These are phyloP conservation scores for Glyphotaelius pellucidus DNA, from an alignment of 2,888 invertebrate genomes.

Conservation along the genomic window DNA sequence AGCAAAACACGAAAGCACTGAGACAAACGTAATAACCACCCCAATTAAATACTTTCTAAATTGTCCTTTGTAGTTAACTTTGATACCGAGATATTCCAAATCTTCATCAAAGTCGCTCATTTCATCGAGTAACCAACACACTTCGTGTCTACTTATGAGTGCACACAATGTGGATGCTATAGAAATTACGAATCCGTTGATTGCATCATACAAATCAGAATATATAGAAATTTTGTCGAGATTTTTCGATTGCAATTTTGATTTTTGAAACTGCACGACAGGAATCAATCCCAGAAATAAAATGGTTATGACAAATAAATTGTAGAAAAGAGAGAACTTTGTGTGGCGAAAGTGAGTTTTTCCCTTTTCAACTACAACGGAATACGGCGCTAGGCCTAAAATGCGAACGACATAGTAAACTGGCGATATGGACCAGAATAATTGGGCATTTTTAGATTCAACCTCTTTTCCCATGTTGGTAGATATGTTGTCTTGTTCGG, in stretches of 20 bases:
- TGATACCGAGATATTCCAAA: constrained; percentile 45
- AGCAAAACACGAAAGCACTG: not conserved
- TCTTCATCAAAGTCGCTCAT: constrained; percentile 55
- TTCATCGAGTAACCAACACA: constrained; percentile 43
- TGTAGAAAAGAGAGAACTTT: constrained; percentile 26
- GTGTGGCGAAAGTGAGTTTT: constrained; percentile 19
- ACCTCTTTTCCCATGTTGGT: not conserved
- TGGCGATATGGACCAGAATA: constrained; percentile 15
- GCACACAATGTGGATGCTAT: not conserved
- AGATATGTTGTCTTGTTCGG: not conserved
- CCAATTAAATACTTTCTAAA: not conserved
- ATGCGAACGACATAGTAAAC: constrained; percentile 41
- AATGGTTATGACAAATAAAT: not conserved
- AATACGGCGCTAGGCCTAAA: constrained; percentile 57
- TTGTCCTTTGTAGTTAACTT: constrained; percentile 31
- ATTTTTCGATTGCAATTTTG: not conserved
- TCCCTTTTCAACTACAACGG: not conserved
- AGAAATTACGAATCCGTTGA: not conserved
- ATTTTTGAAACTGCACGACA: constrained; percentile 36
- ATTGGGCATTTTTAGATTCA: not conserved
- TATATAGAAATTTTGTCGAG: constrained; percentile 50
- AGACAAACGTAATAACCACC: not conserved
- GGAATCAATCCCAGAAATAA: constrained; percentile 17
- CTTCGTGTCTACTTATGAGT: constrained; percentile 31
- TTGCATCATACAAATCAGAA: constrained; percentile 54